Conservation (phyloP, 2,113 vertebrate species). For the Myotis brandtii region DNA sequence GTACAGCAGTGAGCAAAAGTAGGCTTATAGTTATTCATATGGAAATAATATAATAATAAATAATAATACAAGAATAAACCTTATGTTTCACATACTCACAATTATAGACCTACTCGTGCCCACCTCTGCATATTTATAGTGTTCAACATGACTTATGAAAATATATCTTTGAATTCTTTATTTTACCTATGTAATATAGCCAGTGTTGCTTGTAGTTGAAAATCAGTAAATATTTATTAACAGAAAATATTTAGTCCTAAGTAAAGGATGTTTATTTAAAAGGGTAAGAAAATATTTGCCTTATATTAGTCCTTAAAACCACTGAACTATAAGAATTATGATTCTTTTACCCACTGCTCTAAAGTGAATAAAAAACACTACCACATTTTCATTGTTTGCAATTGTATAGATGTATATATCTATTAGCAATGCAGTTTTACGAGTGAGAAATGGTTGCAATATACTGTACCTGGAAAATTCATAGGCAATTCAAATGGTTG, state of each 20-base stretch:
- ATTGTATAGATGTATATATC: background rate
- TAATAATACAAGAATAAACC: too few species aligned
- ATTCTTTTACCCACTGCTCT: background rate
- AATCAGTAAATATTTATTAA: background rate
- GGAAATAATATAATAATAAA: too few species aligned
- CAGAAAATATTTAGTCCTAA: constrained; percentile 11
- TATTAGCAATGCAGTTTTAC: background rate
- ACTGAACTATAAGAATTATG: background rate
- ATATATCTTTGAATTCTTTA: background rate
- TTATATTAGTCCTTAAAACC: constrained; percentile 9
- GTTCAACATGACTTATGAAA: background rate
- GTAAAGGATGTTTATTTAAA: background rate
- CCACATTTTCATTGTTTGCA: background rate
- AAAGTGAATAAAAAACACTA: background rate
- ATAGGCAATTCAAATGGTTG: constrained; percentile 87
- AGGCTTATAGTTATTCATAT: too few species aligned
- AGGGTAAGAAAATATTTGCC: background rate
- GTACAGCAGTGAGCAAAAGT: background rate
- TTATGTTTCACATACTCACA: too few species aligned
- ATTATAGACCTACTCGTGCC: too few species aligned
- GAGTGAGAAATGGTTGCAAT: background rate
- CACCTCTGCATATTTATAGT: background rate
- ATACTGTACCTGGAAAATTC: constrained; percentile 89
- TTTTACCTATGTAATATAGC: background rate
- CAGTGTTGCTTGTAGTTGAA: background rate